Evolutionary conservation across 30 jellyfish, hydroid and myxozoan genomes (phyloP), one percentile per base, ranked within the genome.

Genomic region (Phacellophora camtschatica): DNA sequence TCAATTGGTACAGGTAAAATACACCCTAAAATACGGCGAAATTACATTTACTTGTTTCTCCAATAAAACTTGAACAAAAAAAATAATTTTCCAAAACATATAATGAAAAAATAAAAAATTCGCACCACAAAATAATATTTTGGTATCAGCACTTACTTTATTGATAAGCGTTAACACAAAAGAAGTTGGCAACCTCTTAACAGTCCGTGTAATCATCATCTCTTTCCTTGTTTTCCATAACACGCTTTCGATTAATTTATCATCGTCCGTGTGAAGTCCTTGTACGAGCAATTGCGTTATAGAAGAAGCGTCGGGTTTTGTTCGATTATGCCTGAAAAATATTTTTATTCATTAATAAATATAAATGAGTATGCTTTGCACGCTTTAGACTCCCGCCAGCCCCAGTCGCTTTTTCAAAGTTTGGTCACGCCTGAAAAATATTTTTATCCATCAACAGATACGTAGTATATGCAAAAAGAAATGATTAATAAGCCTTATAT

Each of bases 201-300:
- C 50, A 3, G 97, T 88, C 24, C 76, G 69, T 8, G 15, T 78
- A 25, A 88, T 46, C 10, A 74, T 57, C n/a, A 76, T 29, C 18
- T 88, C 97, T 48, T 53, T 82, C 31, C 36, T 66, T 50, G 83
- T 29, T 29, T 74, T 88, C 71, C 23, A 70, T n/a, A 88, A 70
- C 10, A 88, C 86, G 66, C 51, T 70, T 29, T 82, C 89, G 4
- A 88, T 50, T 46, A 88, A 41, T 29, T 29, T 58, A 22, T 88
- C 87, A 55, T 88, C 97, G 42, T 42, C 82, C 63, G 95, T 80
- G 66, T 88, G 97, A 10, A 88, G 59, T 8, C 88, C 97, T 62
- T 88, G 97, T 3, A 32, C 36, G 12, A 88, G 95, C 90, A 88
- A 58, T 46, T 88, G 97, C 15, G 90, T 48, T 27, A 88, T 35